Evolutionary conservation across 1,140 invertebrate genomes (phyloP).

Genomic region (Coenobita brevimanus): DNA sequence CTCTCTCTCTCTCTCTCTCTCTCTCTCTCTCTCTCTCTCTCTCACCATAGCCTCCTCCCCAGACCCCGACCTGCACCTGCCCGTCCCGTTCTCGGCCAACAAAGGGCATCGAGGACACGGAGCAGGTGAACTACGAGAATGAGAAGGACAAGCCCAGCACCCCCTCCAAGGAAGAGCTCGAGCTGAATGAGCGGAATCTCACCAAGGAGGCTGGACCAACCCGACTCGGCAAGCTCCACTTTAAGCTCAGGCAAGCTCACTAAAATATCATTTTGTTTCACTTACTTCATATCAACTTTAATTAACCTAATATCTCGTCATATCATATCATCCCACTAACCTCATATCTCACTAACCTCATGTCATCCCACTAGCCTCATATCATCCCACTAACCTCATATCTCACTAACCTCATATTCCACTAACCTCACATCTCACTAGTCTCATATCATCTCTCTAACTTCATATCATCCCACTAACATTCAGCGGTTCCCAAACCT

Average conservation of each 20-base stretch:
- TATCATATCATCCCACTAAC: no score
- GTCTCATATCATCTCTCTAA: no score
- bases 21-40: conserved; percentile 8
- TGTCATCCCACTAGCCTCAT: no score
- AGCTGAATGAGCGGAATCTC: conserved; percentile 79
- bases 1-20: not conserved
- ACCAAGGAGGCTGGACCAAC: conserved; percentile 72
- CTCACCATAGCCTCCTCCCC: not conserved
- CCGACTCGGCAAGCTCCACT: conserved; percentile 88
- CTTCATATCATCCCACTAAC: no score
- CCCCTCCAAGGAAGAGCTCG: conserved; percentile 78
- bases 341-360: no score
- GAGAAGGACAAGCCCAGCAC: conserved; percentile 73
- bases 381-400: no score
- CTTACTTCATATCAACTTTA: no score
- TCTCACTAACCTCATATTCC: no score
- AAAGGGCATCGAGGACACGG: not conserved
- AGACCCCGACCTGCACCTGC: not conserved
- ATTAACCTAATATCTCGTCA: no score
- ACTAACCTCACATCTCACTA: no score
- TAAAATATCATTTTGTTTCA: no score
- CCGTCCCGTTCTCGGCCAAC: not conserved
- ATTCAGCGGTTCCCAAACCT: no score
- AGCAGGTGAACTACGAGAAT: conserved; percentile 73
- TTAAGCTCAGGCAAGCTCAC: conserved; percentile 83